Percentiles rank a stretch among this genome's conserved stretches.
phyloP scores from a whole-genome alignment of 2,888 invertebrate genomes.

The Chironomus tentans region DNA sequence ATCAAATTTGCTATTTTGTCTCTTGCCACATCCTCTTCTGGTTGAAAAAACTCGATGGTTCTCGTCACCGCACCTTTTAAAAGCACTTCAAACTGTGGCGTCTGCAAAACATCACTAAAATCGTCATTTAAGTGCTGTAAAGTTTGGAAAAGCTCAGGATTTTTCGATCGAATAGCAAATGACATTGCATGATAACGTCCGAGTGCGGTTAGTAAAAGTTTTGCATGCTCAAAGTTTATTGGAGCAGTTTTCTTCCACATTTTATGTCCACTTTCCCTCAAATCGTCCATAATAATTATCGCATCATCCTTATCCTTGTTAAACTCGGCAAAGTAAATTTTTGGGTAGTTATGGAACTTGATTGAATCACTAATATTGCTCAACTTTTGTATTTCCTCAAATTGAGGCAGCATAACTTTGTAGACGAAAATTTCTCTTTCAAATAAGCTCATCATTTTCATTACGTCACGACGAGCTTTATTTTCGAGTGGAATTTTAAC shows the following conservation, averaged over 20 bases:
- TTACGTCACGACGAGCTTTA: neutral
- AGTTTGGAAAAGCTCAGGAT: neutral
- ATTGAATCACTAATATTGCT: neutral
- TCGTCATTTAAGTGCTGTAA: too few species aligned
- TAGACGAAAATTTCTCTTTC: neutral
- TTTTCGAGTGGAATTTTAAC: neutral
- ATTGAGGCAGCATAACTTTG: neutral
- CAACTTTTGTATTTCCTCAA: neutral
- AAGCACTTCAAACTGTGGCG: neutral
- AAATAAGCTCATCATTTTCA: neutral
- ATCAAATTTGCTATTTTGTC: too few species aligned
- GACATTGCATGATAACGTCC: constrained; percentile 26
- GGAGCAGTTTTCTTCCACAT: constrained; percentile 18
- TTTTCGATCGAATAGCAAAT: constrained; percentile 2
- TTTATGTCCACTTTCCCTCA: neutral
- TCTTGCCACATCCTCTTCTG: too few species aligned
- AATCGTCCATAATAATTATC: neutral
- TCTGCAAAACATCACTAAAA: neutral
- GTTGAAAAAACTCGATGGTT: neutral
- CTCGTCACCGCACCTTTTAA: neutral
- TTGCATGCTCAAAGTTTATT: constrained; percentile 12
- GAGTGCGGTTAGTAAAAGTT: neutral
- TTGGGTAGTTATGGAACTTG: neutral
- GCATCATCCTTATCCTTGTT: neutral
- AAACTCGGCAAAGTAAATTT: neutral